These are phyloP conservation scores for Eilema depressum DNA, from an alignment of 2,888 invertebrate species.

Conservation along the genomic window DNA sequence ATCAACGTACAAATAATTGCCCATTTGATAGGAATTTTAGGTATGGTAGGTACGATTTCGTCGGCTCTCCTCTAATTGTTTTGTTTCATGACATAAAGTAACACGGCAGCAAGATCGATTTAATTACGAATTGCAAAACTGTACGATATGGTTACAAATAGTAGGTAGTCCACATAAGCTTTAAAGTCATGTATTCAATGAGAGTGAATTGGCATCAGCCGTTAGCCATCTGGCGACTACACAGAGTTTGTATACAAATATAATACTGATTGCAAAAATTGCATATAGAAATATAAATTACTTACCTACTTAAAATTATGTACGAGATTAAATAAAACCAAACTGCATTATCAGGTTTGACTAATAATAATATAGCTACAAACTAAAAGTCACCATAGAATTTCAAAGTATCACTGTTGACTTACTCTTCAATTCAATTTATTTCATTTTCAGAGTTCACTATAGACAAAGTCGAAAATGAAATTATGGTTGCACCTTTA, in stretches of 20 bases:
- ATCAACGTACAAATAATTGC: neutral
- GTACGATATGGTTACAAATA: neutral
- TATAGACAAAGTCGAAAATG: too few relatives aligned
- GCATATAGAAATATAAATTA: neutral
- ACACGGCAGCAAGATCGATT: neutral
- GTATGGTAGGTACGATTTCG: too few relatives aligned
- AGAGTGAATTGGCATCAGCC: slow-evolving; percentile 19
- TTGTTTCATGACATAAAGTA: neutral
- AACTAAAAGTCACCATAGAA: neutral
- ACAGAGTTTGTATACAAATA: neutral
- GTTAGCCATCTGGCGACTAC: slow-evolving; percentile 16
- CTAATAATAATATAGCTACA: too few relatives aligned
- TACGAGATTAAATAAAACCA: too few relatives aligned
- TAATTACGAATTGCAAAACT: neutral
- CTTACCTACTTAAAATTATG: too few relatives aligned
- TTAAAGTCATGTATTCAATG: slow-evolving; percentile 34
- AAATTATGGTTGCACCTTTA: too few relatives aligned
- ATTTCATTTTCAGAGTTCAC: too few relatives aligned
- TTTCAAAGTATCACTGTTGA: neutral
- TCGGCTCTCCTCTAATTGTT: neutral
- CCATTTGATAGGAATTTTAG: neutral
- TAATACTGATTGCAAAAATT: neutral
- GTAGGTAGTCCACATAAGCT: neutral
- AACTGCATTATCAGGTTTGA: too few relatives aligned
- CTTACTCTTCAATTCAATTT: neutral